Evolutionary conservation across 1,140 invertebrate species (phyloP).

Genomic region (Leguminivora glycinivorella): DNA sequence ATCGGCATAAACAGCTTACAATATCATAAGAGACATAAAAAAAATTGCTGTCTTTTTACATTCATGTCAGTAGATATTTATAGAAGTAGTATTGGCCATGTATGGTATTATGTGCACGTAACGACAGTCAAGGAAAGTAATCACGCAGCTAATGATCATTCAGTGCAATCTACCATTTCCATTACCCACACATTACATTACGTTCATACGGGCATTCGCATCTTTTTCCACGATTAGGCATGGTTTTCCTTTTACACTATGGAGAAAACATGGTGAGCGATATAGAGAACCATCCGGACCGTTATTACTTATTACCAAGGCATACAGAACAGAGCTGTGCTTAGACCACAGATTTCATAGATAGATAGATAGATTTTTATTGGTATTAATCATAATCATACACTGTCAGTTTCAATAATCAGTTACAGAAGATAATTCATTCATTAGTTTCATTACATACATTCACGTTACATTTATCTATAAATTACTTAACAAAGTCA

Average conservation of each 20-base stretch:
- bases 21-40: too few relatives aligned
- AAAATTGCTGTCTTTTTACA: too few relatives aligned
- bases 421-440: too few relatives aligned
- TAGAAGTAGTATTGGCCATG: neutral
- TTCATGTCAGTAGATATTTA: neutral
- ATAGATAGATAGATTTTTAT: too few relatives aligned
- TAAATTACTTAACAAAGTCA: too few relatives aligned
- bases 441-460: too few relatives aligned
- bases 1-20: too few relatives aligned
- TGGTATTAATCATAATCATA: too few relatives aligned
- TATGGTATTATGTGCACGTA: conserved; percentile 1
- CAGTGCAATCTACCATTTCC: neutral
- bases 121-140: neutral
- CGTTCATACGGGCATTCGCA: neutral
- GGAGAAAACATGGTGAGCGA: neutral
- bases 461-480: too few relatives aligned
- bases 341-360: too few relatives aligned
- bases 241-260: neutral
- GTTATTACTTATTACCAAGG: neutral
- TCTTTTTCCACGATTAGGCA: neutral
- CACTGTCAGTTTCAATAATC: too few relatives aligned
- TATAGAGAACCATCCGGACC: neutral
- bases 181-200: neutral
- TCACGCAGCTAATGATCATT: neutral
- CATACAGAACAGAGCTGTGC: too few relatives aligned